Evolutionary conservation across 64 coral and sea anemone species (phyloP).

Genomic region (Montipora capricornis): DNA sequence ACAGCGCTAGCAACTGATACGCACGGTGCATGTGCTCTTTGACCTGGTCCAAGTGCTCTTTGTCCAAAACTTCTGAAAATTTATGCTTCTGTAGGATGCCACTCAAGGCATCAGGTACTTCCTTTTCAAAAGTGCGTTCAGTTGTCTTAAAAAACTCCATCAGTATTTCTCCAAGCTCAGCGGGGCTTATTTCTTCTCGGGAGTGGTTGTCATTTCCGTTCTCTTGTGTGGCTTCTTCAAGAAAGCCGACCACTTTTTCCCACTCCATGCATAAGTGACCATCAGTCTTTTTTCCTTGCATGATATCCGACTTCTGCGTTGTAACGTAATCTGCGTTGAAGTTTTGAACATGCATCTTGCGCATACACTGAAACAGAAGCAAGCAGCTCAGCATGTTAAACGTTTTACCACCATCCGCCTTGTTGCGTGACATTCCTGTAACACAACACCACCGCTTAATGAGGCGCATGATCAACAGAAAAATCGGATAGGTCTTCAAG

Average conservation of each 20-base stretch:
- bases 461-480: slow-evolving; percentile 78
- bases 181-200: background rate
- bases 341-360: slow-evolving; percentile 37
- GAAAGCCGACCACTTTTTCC: background rate
- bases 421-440: slow-evolving; percentile 78
- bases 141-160: slow-evolving; percentile 73
- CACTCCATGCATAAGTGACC: background rate
- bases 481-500: slow-evolving; percentile 70
- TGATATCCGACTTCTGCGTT: background rate
- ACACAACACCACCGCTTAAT: slow-evolving; percentile 82
- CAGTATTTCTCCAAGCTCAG: slow-evolving; percentile 62
- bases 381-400: slow-evolving; percentile 75
- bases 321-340: background rate
- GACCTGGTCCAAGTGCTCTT: slow-evolving; percentile 53
- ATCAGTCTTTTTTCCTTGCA: background rate
- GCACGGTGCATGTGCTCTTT: slow-evolving; percentile 93
- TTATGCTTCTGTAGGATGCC: slow-evolving; percentile 34
- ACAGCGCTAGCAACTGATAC: slow-evolving; percentile 81
- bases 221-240: background rate
- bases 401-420: slow-evolving; percentile 45
- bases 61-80: slow-evolving; percentile 61
- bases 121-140: slow-evolving; percentile 23
- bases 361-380: slow-evolving; percentile 79
- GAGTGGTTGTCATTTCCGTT: background rate
- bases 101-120: slow-evolving; percentile 66